Conservation (phyloP, 2,797 vertebrate genomes). For the Ambastaia sidthimunki region DNA sequence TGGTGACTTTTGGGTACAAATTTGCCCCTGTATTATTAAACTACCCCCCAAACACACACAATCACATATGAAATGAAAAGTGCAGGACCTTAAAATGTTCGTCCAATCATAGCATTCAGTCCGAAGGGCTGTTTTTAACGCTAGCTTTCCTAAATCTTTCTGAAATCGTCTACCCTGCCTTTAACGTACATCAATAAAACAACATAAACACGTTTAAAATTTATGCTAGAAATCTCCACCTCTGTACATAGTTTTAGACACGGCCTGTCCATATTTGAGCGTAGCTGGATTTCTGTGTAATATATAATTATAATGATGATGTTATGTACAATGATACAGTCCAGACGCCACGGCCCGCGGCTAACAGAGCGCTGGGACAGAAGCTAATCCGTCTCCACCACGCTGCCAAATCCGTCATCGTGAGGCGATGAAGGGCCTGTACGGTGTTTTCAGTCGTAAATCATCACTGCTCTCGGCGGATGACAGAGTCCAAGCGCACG, state of each 20-base stretch:
- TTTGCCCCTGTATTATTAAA: too few species aligned
- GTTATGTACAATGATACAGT: conserved; percentile 31
- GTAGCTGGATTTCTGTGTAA: neutral
- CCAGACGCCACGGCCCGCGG: conserved; percentile 30
- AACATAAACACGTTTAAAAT: too few species aligned
- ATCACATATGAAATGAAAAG: too few species aligned
- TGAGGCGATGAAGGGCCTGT: neutral
- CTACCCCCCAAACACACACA: too few species aligned
- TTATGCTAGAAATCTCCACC: too few species aligned
- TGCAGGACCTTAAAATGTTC: too few species aligned
- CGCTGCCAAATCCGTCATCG: neutral
- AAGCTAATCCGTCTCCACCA: neutral
- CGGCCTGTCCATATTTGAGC: neutral
- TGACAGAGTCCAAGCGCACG: conserved; percentile 47
- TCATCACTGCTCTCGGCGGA: conserved; percentile 56
- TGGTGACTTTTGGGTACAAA: too few species aligned
- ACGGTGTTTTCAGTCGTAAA: conserved; percentile 64
- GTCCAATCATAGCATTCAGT: too few species aligned
- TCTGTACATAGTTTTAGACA: neutral
- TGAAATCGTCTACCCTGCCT: too few species aligned
- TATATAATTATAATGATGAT: conserved; percentile 14
- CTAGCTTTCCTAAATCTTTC: too few species aligned
- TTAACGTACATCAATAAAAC: too few species aligned
- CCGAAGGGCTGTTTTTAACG: too few species aligned
- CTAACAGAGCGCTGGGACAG: neutral